Evolutionary conservation across 2,888 invertebrate genomes (phyloP).

Genomic region (Coronaproctus castanopsis): DNA sequence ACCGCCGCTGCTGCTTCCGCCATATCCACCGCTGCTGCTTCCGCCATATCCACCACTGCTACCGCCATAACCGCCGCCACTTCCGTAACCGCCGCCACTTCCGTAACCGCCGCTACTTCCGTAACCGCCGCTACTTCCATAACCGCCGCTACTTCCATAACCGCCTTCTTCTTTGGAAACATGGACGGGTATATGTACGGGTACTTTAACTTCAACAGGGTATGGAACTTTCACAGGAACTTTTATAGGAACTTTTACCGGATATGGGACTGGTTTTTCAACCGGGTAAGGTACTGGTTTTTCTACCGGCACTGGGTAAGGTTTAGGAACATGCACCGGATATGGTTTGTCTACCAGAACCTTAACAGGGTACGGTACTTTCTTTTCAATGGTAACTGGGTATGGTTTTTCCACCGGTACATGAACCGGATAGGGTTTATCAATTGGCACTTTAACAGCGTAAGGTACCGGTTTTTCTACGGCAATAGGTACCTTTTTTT

Average conservation of each 20-base stretch:
- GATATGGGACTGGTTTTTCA: slow-evolving; percentile 48
- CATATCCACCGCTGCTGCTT: not conserved
- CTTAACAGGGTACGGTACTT: slow-evolving; percentile 40
- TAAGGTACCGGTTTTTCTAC: slow-evolving; percentile 24
- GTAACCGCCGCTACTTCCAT: slow-evolving; percentile 19
- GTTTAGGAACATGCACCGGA: slow-evolving; percentile 48
- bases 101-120: slow-evolving; percentile 13
- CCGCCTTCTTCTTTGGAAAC: slow-evolving; percentile 20
- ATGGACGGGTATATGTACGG: slow-evolving; percentile 38
- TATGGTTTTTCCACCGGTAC: slow-evolving; percentile 40
- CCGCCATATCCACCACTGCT: slow-evolving; percentile 6
- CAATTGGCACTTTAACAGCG: slow-evolving; percentile 45
- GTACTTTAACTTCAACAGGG: slow-evolving; percentile 39
- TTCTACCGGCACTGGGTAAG: slow-evolving; percentile 53
- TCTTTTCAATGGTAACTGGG: slow-evolving; percentile 35
- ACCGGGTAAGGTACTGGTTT: slow-evolving; percentile 54
- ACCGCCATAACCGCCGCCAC: slow-evolving; percentile 15
- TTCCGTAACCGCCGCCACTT: slow-evolving; percentile 13
- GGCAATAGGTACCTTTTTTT: slow-evolving; percentile 50
- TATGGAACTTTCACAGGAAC: slow-evolving; percentile 41
- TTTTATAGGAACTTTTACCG: slow-evolving; percentile 45
- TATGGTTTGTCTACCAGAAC: slow-evolving; percentile 35
- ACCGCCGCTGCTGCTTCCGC: not conserved
- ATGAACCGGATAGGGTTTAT: slow-evolving; percentile 23
- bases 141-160: slow-evolving; percentile 22